phyloP scores from a whole-genome alignment of 1,140 invertebrate genomes.

The Maconellicoccus hirsutus region DNA sequence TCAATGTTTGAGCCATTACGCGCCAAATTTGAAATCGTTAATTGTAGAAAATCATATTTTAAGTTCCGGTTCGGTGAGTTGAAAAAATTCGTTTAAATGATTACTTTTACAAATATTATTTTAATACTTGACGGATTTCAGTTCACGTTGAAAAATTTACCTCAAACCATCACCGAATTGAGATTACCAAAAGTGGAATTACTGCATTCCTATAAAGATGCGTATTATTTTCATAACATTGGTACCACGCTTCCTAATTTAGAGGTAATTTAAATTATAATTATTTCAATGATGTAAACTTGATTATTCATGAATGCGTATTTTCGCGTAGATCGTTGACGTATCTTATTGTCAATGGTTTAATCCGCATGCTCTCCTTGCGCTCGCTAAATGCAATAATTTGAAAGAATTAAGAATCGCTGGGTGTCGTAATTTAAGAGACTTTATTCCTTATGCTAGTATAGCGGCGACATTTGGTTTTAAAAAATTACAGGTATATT shows the following conservation, averaged over 20 bases:
- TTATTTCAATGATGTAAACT: too few relatives aligned
- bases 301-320: too few relatives aligned
- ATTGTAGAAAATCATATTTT: conserved; percentile 41
- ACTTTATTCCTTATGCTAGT: conserved; percentile 61
- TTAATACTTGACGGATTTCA: too few relatives aligned
- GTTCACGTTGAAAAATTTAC: conserved; percentile 44
- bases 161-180: conserved; percentile 41
- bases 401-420: conserved; percentile 46
- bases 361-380: conserved; percentile 51
- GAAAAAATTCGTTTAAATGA: neutral
- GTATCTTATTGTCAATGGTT: conserved; percentile 57
- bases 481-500: conserved; percentile 44
- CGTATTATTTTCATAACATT: conserved; percentile 45
- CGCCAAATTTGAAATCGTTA: conserved; percentile 37
- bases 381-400: conserved; percentile 51
- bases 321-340: conserved; percentile 43
- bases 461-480: conserved; percentile 61
- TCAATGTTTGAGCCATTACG: conserved; percentile 25
- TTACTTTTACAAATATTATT: conserved; percentile 8
- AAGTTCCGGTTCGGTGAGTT: conserved; percentile 37
- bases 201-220: conserved; percentile 36
- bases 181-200: conserved; percentile 44
- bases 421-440: conserved; percentile 48
- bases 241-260: conserved; percentile 42
- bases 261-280: too few relatives aligned